phyloP scores from a whole-genome alignment of 2,888 invertebrate genomes.

The Drosophila tripunctata region DNA sequence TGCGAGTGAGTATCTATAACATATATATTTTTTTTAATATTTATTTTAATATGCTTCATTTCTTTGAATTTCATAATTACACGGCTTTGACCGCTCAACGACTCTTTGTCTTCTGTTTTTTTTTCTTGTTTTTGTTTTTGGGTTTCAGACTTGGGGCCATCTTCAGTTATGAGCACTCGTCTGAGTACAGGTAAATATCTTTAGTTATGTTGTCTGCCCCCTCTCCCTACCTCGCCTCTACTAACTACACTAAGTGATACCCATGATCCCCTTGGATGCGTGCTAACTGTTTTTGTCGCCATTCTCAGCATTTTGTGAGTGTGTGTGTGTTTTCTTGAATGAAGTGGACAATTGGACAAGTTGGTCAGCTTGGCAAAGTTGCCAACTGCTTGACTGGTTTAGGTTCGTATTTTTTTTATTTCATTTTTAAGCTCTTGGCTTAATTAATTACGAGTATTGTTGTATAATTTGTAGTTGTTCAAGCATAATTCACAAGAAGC shows the following conservation, averaged over 20 bases:
- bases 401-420: constrained; percentile 33
- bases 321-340: constrained; percentile 61
- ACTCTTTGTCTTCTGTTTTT: constrained; percentile 27
- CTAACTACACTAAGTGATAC: not conserved
- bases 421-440: constrained; percentile 44
- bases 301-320: constrained; percentile 34
- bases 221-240: not conserved
- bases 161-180: constrained; percentile 48
- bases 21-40: constrained; percentile 12
- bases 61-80: constrained; percentile 80
- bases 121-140: not conserved
- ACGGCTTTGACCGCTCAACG: constrained; percentile 77
- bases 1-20: constrained; percentile 52
- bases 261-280: constrained; percentile 1
- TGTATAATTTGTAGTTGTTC: constrained; percentile 73
- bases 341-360: constrained; percentile 49
- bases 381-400: constrained; percentile 47
- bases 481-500: constrained; percentile 58
- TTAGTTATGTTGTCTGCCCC: constrained; percentile 24
- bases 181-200: constrained; percentile 41
- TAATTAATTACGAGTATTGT: constrained; percentile 75
- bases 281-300: constrained; percentile 59
- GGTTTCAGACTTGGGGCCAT: constrained; percentile 28
- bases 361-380: not conserved
- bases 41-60: constrained; percentile 65